These are phyloP conservation scores for Elymnias hypermnestra DNA, from an alignment of 1,140 invertebrate genomes.

Conservation along the genomic window DNA sequence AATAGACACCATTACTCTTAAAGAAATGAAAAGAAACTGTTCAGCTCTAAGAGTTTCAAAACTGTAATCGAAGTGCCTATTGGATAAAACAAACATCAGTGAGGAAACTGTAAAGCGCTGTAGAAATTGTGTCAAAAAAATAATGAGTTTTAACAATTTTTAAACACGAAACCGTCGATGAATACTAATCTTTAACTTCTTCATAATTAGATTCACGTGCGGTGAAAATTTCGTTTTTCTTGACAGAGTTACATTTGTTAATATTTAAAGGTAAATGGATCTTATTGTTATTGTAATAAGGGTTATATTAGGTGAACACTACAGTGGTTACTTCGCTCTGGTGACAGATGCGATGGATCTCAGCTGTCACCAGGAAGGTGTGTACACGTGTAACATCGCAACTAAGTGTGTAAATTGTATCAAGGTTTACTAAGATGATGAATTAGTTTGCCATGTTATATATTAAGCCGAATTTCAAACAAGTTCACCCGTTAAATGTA, in stretches of 20 bases:
- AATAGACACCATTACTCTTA: too few relatives aligned
- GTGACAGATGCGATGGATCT: conserved; percentile 3
- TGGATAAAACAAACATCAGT: too few relatives aligned
- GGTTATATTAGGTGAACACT: not conserved
- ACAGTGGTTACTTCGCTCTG: not conserved
- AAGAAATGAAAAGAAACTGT: too few relatives aligned
- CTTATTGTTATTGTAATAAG: not conserved
- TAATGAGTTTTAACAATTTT: not conserved
- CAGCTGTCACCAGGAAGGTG: not conserved
- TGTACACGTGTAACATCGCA: not conserved
- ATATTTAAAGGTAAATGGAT: too few relatives aligned
- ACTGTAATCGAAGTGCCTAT: too few relatives aligned
- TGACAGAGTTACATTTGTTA: too few relatives aligned
- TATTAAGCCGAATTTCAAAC: too few relatives aligned
- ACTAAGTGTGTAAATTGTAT: conserved; percentile 2
- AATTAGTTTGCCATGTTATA: not conserved
- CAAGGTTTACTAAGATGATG: not conserved
- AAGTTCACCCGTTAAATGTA: too few relatives aligned
- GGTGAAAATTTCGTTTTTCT: not conserved
- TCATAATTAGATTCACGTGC: not conserved
- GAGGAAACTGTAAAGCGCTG: not conserved
- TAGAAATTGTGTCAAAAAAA: not conserved
- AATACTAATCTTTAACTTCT: not conserved
- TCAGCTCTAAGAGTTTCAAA: too few relatives aligned
- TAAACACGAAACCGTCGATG: not conserved